Conservation (phyloP, 2,113 vertebrate species). For the Forbesichthys papilliferus region DNA sequence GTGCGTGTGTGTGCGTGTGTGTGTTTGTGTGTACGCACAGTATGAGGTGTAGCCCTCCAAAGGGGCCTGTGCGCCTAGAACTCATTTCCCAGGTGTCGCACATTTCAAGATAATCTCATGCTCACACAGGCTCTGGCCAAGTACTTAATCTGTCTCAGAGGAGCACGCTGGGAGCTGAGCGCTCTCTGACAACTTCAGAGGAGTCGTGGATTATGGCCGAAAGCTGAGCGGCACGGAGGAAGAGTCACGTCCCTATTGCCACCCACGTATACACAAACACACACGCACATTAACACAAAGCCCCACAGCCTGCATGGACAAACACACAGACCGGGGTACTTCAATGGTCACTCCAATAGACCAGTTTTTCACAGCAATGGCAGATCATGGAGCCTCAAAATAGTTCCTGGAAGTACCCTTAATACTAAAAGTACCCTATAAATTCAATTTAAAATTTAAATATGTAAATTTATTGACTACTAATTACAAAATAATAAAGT, state of each 20-base stretch:
- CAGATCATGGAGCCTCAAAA: no score
- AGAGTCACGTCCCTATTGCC: conserved; percentile 33
- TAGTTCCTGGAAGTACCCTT: no score
- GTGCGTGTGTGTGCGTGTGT: neutral
- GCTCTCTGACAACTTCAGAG: conserved; percentile 58
- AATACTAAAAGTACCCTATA: no score
- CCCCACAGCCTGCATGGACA: neutral
- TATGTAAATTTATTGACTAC: no score
- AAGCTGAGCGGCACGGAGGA: conserved; percentile 36
- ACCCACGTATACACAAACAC: neutral
- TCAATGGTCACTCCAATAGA: no score
- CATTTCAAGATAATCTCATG: conserved; percentile 74
- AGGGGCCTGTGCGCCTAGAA: conserved; percentile 41
- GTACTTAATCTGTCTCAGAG: conserved; percentile 63
- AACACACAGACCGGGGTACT: neutral
- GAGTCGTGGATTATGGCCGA: conserved; percentile 51
- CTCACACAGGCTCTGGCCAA: conserved; percentile 57
- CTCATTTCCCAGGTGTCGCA: conserved; percentile 77
- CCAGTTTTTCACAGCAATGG: no score
- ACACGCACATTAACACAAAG: neutral
- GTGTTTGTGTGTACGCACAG: conserved; percentile 22
- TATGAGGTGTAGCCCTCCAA: conserved; percentile 22
- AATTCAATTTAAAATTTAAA: no score
- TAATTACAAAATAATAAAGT: no score
- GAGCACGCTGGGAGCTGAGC: conserved; percentile 50